These are phyloP conservation scores for Frankliniella intonsa DNA, from an alignment of 2,888 invertebrate genomes.

Conservation along the genomic window DNA sequence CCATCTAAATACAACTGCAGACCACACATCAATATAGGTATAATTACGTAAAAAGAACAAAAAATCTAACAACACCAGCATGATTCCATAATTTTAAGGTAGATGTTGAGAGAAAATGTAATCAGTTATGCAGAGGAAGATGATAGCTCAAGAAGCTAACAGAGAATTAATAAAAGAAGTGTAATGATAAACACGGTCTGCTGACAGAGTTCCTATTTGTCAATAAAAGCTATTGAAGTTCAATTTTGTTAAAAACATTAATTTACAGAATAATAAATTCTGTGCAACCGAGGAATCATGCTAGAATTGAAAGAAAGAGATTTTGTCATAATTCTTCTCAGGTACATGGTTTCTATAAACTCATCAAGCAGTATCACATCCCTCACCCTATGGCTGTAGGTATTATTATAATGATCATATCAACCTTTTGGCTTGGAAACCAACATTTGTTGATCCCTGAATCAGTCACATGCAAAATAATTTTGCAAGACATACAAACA, in stretches of 20 bases:
- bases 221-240: neutral
- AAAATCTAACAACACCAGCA: conserved; percentile 3
- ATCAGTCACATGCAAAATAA: conserved; percentile 13
- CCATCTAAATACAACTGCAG: neutral
- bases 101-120: too few species aligned
- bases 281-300: neutral
- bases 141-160: neutral
- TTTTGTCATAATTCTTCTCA: conserved; percentile 18
- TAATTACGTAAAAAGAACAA: conserved; percentile 21
- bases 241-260: neutral
- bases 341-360: conserved; percentile 13
- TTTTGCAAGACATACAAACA: neutral
- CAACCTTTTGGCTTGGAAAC: conserved; percentile 20
- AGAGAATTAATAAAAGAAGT: neutral
- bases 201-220: neutral
- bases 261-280: neutral
- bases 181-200: too few species aligned
- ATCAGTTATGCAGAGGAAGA: too few species aligned
- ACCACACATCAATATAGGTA: neutral
- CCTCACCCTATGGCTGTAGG: conserved; percentile 24
- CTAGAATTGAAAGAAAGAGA: conserved; percentile 16
- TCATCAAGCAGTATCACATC: conserved; percentile 23
- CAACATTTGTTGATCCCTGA: conserved; percentile 19
- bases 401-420: conserved; percentile 7
- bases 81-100: neutral